These are phyloP conservation scores for Gobiocypris rarus DNA, from an alignment of 2,113 vertebrate species.

Conservation along the genomic window DNA sequence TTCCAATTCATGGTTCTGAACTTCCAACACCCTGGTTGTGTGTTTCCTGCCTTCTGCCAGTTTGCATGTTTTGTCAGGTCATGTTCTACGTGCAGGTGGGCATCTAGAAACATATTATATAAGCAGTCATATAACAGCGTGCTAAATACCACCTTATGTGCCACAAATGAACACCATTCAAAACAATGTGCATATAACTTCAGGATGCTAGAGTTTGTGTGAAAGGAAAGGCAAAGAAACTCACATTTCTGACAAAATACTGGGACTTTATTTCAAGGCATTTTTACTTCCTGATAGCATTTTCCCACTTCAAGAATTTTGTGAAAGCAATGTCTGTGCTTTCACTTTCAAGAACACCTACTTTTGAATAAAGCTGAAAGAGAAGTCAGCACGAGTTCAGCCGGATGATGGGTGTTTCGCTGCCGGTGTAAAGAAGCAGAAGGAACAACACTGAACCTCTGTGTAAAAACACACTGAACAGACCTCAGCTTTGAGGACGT, in stretches of 20 bases:
- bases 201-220: not conserved
- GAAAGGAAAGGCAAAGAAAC: not conserved
- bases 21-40: not conserved
- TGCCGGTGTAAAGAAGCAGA: not conserved
- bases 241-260: not conserved
- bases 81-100: not conserved
- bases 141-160: not conserved
- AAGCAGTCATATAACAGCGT: too few species aligned
- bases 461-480: not conserved
- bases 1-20: not conserved
- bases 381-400: not conserved
- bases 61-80: not conserved
- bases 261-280: not conserved
- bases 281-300: not conserved
- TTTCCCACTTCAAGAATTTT: not conserved
- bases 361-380: conserved; percentile 11
- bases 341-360: not conserved
- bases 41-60: not conserved
- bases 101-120: too few species aligned
- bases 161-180: not conserved
- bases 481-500: not conserved
- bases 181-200: too few species aligned
- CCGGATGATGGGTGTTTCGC: not conserved
- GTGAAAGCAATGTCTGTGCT: not conserved
- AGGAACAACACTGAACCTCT: not conserved